Percentiles rank a stretch among this genome's conserved stretches.
These are phyloP conservation scores for Tribolium castaneum DNA, from an alignment of 1,140 invertebrate species.

Conservation along the genomic window DNA sequence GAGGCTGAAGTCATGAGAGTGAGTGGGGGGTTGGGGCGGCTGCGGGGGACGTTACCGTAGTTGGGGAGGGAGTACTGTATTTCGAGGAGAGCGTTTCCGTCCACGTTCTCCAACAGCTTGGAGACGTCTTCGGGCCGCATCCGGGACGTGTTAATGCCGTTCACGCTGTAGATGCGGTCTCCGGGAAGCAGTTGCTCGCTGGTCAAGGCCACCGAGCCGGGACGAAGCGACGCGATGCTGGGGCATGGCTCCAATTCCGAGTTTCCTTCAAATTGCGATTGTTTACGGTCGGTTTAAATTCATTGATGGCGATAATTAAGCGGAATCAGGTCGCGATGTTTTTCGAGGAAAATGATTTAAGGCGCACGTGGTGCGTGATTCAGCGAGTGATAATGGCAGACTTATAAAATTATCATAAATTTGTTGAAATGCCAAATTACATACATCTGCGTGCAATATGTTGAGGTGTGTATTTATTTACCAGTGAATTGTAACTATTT, in stretches of 20 bases:
- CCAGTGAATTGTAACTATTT: background rate
- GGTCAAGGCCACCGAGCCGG: conserved; percentile 71
- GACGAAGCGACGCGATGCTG: conserved; percentile 69
- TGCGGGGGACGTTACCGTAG: conserved; percentile 65
- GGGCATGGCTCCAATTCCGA: conserved; percentile 69
- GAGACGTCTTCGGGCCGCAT: conserved; percentile 84
- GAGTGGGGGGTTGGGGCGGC: background rate
- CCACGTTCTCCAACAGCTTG: conserved; percentile 79
- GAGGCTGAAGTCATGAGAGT: conserved; percentile 64
- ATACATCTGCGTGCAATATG: background rate
- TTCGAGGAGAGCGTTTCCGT: conserved; percentile 79
- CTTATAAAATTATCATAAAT: background rate
- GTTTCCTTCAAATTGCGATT: conserved; percentile 66
- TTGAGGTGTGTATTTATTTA: background rate
- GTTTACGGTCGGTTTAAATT: background rate
- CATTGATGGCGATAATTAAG: background rate
- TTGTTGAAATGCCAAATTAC: background rate
- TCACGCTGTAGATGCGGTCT: conserved; percentile 82
- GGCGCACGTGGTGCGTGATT: background rate
- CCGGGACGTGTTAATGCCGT: conserved; percentile 80
- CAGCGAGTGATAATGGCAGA: background rate
- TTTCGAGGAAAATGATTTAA: background rate
- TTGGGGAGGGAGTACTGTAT: conserved; percentile 85
- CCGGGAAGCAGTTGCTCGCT: conserved; percentile 76
- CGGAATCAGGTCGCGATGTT: conserved; percentile 1